A percentile compares a stretch with the other conserved stretches of the same genome.
These are phyloP conservation scores for Callosobruchus maculatus DNA, from an alignment of 2,888 invertebrate genomes.

Conservation along the genomic window DNA sequence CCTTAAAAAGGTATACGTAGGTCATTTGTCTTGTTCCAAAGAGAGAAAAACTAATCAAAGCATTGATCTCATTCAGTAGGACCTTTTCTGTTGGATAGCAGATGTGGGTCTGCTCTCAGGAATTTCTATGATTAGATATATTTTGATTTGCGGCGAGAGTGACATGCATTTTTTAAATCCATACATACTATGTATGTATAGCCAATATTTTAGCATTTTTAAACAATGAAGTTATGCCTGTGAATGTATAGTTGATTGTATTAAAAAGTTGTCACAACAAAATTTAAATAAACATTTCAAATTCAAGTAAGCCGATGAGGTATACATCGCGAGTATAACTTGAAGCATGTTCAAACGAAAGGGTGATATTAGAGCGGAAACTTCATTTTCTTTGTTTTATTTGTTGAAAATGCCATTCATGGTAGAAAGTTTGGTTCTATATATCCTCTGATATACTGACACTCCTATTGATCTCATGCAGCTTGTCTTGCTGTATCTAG, in stretches of 20 bases:
- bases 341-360: not conserved
- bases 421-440: not conserved
- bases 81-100: conserved; percentile 15
- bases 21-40: conserved; percentile 47
- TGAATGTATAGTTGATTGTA: not conserved
- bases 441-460: no score
- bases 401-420: not conserved
- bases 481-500: no score
- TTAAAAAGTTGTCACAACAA: not conserved
- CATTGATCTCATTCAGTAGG: conserved; percentile 47
- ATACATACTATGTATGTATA: not conserved
- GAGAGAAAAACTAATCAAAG: conserved; percentile 49
- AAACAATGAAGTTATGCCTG: not conserved
- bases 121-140: conserved; percentile 40
- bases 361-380: not conserved
- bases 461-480: no score
- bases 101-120: conserved; percentile 43
- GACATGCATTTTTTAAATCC: not conserved
- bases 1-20: conserved; percentile 33
- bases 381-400: not conserved
- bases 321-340: not conserved
- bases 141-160: conserved; percentile 16
- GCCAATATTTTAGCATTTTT: not conserved
- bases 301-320: not conserved
- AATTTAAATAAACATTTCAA: not conserved